Evolutionary conservation across 2,888 invertebrate genomes (phyloP).

Genomic region (Ochropacha duplaris): DNA sequence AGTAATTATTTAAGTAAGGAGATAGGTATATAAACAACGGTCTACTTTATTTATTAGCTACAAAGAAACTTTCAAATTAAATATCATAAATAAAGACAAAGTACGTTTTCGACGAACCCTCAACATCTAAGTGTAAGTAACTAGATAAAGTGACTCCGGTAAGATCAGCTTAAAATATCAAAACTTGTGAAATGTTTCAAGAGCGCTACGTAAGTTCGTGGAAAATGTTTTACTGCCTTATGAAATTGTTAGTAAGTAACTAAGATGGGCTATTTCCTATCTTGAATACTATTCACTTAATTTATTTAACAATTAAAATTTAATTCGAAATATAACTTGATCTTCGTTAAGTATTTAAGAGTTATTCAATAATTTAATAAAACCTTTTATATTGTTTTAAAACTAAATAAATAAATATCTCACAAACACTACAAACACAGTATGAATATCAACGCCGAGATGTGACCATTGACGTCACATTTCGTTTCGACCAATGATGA

Average conservation of each 20-base stretch:
- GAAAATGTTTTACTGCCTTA: background rate
- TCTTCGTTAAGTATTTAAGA: no score
- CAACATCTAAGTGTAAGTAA: background rate
- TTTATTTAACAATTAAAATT: background rate
- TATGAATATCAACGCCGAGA: no score
- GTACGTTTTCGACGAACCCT: background rate
- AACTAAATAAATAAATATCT: no score
- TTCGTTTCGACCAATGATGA: no score
- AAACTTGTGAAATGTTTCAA: background rate
- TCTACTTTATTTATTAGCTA: background rate
- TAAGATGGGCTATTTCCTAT: background rate
- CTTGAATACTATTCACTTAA: background rate
- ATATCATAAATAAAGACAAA: background rate
- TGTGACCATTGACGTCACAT: no score
- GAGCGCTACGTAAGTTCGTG: background rate
- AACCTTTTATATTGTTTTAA: no score
- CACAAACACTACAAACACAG: no score
- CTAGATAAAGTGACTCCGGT: background rate
- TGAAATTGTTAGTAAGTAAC: background rate
- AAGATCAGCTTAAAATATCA: background rate
- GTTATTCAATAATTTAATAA: no score
- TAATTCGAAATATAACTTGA: no score
- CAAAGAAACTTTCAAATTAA: background rate
- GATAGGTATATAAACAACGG: no score
- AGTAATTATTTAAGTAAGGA: no score